Evolutionary conservation across 2,113 vertebrate species (phyloP).

Genomic region (Microtus oregoni): DNA sequence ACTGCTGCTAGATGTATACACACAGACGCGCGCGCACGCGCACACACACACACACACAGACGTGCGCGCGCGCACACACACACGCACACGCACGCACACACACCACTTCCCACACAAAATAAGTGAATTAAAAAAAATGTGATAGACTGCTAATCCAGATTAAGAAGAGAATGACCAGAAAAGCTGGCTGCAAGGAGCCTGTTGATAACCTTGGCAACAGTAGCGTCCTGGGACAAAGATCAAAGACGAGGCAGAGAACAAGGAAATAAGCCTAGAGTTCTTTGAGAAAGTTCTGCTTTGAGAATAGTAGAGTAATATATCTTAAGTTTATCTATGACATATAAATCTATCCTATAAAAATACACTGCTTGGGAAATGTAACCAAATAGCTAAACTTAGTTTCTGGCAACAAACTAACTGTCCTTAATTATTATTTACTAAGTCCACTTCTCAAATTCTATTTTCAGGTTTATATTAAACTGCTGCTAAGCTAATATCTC

Average conservation of each 20-base stretch:
- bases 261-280: background rate
- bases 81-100: background rate
- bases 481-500: background rate
- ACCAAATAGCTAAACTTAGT: background rate
- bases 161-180: background rate
- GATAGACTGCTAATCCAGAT: background rate
- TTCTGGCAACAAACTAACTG: background rate
- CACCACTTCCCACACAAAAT: background rate
- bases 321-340: background rate
- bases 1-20: background rate
- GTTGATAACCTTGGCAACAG: background rate
- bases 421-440: slow-evolving; percentile 37
- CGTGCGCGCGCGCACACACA: background rate
- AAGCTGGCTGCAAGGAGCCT: background rate
- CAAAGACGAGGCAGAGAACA: background rate
- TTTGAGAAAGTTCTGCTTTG: background rate
- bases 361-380: background rate
- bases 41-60: background rate
- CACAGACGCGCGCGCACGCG: background rate
- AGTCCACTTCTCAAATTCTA: slow-evolving; percentile 38
- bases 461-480: slow-evolving; percentile 17
- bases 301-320: background rate
- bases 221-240: background rate
- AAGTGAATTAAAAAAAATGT: background rate
- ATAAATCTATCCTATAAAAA: background rate